Evolutionary conservation across 1,140 invertebrate species (phyloP).

Genomic region (Bombus superbus): DNA sequence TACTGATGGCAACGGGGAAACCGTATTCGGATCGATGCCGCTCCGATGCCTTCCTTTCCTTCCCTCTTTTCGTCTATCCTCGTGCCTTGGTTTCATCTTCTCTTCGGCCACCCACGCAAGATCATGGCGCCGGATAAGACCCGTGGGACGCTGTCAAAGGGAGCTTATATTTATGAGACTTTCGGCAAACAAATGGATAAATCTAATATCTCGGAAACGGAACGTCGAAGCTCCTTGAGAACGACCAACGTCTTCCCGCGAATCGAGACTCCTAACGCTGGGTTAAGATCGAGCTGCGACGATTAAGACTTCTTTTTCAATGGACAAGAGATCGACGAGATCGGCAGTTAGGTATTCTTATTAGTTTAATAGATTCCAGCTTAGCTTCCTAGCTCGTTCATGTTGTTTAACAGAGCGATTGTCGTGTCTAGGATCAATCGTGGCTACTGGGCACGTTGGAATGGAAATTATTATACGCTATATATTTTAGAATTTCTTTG

Average conservation of each 20-base stretch:
- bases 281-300: not conserved
- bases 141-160: conserved; percentile 80
- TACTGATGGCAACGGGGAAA: conserved; percentile 77
- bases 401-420: not conserved
- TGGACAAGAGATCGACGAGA: not conserved
- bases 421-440: too few relatives aligned
- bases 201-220: conserved; percentile 78
- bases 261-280: not conserved
- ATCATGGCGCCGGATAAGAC: conserved; percentile 79
- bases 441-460: too few relatives aligned
- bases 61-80: conserved; percentile 39
- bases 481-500: too few relatives aligned
- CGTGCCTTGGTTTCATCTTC: conserved; percentile 57
- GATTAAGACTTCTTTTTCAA: not conserved
- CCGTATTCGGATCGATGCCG: conserved; percentile 76
- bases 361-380: not conserved
- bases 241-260: conserved; percentile 32
- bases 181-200: conserved; percentile 83
- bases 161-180: conserved; percentile 83
- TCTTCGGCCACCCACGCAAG: conserved; percentile 68
- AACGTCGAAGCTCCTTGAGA: conserved; percentile 63
- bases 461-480: too few relatives aligned
- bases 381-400: not conserved
- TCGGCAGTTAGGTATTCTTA: too few relatives aligned
- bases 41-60: conserved; percentile 32